Base-by-base conservation (phyloP, 2,113 vertebrate species). In the Camelus bactrianus region DNA sequence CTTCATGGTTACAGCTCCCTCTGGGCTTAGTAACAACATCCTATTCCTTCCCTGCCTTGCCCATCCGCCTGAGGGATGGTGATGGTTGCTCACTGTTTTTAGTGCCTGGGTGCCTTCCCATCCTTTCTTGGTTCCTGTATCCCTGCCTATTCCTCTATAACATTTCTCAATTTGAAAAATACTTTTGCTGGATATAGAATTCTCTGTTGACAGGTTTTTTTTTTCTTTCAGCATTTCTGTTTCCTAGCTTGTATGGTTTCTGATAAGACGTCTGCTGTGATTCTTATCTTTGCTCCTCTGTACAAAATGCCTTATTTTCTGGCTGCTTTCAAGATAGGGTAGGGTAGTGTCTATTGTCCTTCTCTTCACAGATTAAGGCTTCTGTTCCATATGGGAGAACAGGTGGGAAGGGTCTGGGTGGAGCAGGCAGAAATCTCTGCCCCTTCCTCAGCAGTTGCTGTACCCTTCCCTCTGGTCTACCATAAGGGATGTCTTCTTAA, bases 261-360 rank as follows among this genome's bases (percentile, higher is more conserved):
- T 83, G 50, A 87, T 92, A 20, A 80, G 80, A 93, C 95, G 79
- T 91, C 26, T 81, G 22, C 42, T 56, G 1, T 91, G 54, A 77
- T 89, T 88, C 42, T 89, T 90, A 24, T 75, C 26, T 85, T 76
- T 50, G 26, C 62, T 28, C 30, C 6, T 95, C 48, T 79, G 42
- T 70, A 24, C 75, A 72, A 82, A 81, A 96, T 16, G 19, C 5
- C n/a, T 20, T 42, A 42, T 42, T 42, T 42, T 1, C 19, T 10
- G 2, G 11, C 3, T 73, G 64, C 8, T 82, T 87, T 83, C 17
- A 84, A 81, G 17, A 62, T 56, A 42, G 38, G 38, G 38, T 2
- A 81, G 60, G 24, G 56, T 5, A 14, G 16, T 9, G 20, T 30
- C 14, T 16, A 6, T 2, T 83, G 79, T 14, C 54, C 22, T 65